A percentile compares a stretch with the other conserved stretches of the same genome.
Conservation (phyloP, 2,113 vertebrate species). For the Pristiophorus japonicus region DNA sequence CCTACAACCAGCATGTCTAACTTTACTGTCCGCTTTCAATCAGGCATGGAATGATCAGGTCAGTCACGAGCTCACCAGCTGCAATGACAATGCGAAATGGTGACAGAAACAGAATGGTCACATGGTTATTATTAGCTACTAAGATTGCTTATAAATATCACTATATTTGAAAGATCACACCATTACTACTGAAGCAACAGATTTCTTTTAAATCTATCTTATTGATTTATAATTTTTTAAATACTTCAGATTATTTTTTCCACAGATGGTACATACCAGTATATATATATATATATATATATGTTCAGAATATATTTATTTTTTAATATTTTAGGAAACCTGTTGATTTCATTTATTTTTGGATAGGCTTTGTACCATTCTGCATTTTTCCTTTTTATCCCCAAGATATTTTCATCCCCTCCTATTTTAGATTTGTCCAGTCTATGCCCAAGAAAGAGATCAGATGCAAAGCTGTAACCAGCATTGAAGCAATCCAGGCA, state of each 20-base stretch:
- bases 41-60: neutral
- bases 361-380: too few species aligned
- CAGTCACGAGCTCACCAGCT: neutral
- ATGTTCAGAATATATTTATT: neutral
- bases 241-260: neutral
- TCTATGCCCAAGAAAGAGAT: too few species aligned
- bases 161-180: neutral
- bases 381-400: too few species aligned
- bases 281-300: neutral
- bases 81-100: neutral
- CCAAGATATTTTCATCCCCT: too few species aligned
- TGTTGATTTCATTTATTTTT: too few species aligned
- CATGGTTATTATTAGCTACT: neutral
- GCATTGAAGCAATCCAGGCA: too few species aligned
- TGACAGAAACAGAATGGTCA: neutral
- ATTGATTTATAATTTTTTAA: neutral
- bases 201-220: neutral
- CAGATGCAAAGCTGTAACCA: too few species aligned
- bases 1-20: neutral
- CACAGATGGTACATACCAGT: too few species aligned
- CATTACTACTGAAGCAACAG: neutral
- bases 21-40: neutral
- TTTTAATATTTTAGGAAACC: too few species aligned
- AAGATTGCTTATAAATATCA: neutral
- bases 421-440: too few species aligned